Conservation (phyloP, 2,113 vertebrate species). For the Cottus gobio region DNA sequence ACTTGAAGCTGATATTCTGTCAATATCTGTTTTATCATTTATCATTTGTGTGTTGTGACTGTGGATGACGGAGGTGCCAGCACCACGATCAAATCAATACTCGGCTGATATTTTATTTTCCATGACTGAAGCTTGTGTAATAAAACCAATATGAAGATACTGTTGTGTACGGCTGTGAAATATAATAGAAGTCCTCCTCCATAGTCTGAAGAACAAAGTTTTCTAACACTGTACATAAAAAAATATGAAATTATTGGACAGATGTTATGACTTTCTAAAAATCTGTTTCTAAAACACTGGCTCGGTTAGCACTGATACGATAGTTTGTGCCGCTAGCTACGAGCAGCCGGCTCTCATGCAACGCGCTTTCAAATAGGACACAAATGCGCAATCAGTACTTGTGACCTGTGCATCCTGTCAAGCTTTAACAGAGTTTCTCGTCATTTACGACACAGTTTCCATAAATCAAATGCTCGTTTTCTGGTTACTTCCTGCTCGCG, state of each 20-base stretch:
- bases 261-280: not conserved
- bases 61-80: not conserved
- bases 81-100: not conserved
- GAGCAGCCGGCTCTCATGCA: not conserved
- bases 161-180: no score
- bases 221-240: not conserved
- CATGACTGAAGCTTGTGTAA: not conserved
- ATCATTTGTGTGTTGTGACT: not conserved
- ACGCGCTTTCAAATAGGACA: not conserved
- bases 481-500: constrained; percentile 32
- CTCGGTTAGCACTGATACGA: no score
- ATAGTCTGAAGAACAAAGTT: not conserved
- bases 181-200: not conserved
- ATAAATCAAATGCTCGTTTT: not conserved
- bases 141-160: not conserved
- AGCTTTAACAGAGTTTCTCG: not conserved
- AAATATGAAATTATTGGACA: not conserved
- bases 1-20: no score
- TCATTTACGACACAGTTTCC: not conserved
- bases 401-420: not conserved
- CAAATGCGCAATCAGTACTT: not conserved
- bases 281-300: not conserved
- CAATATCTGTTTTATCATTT: no score
- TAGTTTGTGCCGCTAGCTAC: no score
- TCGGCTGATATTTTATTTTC: not conserved